Conservation (phyloP, 2,797 vertebrate species). For the Hoplostethus atlanticus region DNA sequence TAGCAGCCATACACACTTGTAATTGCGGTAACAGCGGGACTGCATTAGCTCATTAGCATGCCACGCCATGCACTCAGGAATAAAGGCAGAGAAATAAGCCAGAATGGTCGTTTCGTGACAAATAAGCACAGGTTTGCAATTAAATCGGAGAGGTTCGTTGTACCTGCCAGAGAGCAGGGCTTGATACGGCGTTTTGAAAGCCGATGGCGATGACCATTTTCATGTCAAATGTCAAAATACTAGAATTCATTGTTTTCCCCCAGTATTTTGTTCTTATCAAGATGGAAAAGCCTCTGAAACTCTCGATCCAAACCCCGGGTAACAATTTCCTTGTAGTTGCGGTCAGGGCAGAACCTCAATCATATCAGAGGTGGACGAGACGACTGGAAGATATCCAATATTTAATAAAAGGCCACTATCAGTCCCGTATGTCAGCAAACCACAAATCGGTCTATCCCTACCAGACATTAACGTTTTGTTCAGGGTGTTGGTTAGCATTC, state of each 20-base stretch:
- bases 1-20: conserved; percentile 66
- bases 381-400: too few relatives aligned
- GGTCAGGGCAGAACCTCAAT: too few relatives aligned
- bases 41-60: conserved; percentile 81
- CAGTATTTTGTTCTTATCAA: too few relatives aligned
- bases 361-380: too few relatives aligned
- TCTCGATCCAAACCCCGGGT: too few relatives aligned
- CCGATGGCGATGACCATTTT: background rate
- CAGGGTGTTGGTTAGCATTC: background rate
- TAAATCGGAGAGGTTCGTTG: conserved; percentile 44
- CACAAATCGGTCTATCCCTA: background rate
- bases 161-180: conserved; percentile 28
- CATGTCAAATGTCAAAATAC: too few relatives aligned
- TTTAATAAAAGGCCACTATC: too few relatives aligned
- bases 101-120: conserved; percentile 59
- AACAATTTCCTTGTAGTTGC: too few relatives aligned
- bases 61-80: conserved; percentile 63
- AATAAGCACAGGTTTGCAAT: conserved; percentile 61
- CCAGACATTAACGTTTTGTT: background rate
- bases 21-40: conserved; percentile 76
- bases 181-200: background rate
- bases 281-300: too few relatives aligned
- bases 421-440: too few relatives aligned
- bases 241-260: too few relatives aligned
- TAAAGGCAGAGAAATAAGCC: conserved; percentile 66